Percentiles rank a stretch among this genome's conserved stretches.
phyloP scores from a whole-genome alignment of 2,797 vertebrate species.

The Streptopelia turtur region DNA sequence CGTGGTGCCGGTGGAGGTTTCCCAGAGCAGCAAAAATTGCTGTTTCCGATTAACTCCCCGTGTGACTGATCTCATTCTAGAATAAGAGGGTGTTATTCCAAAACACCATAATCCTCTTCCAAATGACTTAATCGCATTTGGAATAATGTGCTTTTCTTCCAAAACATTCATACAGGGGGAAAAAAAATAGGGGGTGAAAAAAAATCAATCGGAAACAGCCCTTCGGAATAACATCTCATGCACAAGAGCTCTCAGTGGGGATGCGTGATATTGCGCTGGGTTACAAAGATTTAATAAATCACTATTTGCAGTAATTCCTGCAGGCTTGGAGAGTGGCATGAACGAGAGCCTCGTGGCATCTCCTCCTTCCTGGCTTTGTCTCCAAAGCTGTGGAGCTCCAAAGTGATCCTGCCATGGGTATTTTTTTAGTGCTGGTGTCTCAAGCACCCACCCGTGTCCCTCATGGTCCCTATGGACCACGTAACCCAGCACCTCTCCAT shows the following conservation, averaged over 20 bases:
- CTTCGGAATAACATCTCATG: not conserved
- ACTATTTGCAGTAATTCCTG: not conserved
- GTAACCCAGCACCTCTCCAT: not conserved
- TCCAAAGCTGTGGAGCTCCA: not conserved
- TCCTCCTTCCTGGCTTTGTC: not conserved
- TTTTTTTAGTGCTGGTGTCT: not conserved
- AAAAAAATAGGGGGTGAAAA: not conserved
- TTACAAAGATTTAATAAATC: not conserved
- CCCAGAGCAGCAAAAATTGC: not conserved
- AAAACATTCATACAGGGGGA: not conserved
- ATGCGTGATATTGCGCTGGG: fast-evolving
- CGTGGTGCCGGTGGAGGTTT: not conserved
- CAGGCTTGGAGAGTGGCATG: fast-evolving
- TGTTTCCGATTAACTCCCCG: not conserved
- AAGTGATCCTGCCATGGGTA: fast-evolving
- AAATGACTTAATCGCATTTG: slow-evolving; percentile 50
- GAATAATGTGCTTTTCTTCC: slow-evolving; percentile 32
- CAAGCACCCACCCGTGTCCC: not conserved
- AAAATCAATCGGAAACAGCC: not conserved
- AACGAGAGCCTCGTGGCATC: not conserved
- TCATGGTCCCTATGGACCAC: not conserved
- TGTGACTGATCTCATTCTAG: slow-evolving; percentile 65
- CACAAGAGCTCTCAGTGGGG: not conserved
- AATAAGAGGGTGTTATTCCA: slow-evolving; percentile 56
- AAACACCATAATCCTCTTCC: slow-evolving; percentile 55